A percentile compares a stretch with the other conserved stretches of the same genome.
Evolutionary conservation across 2,888 invertebrate genomes (phyloP).

Genomic region (Mechanitis mazaeus): DNA sequence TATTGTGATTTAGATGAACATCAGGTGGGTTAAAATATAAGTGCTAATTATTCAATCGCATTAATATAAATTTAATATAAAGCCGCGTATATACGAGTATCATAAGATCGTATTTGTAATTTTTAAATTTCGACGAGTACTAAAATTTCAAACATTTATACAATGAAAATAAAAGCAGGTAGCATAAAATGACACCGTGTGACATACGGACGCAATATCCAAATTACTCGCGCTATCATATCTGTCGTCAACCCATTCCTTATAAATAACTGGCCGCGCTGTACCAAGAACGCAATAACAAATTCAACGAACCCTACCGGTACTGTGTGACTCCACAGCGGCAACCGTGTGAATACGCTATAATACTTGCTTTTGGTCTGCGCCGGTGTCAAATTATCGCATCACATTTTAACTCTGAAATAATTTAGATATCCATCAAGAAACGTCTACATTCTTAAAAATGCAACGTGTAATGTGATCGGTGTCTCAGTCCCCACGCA

Average conservation of each 20-base stretch:
- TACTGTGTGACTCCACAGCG: constrained; percentile 67
- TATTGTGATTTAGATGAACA: constrained; percentile 65
- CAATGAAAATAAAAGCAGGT: constrained; percentile 23
- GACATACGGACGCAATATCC: constrained; percentile 46
- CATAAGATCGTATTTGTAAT: background rate
- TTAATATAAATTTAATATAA: background rate
- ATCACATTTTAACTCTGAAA: constrained; percentile 57
- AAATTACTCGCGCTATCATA: constrained; percentile 60
- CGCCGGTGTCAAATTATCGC: constrained; percentile 64
- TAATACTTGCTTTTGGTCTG: constrained; percentile 59
- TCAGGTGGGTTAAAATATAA: constrained; percentile 54
- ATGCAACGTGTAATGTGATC: constrained; percentile 43
- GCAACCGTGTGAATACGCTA: constrained; percentile 73
- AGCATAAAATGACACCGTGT: constrained; percentile 27
- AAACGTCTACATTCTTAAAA: constrained; percentile 44
- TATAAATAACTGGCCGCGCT: constrained; percentile 58
- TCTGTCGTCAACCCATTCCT: constrained; percentile 50
- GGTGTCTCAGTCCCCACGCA: constrained; percentile 34
- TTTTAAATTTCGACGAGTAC: background rate
- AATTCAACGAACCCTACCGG: constrained; percentile 76
- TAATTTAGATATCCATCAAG: constrained; percentile 51
- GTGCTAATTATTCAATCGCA: constrained; percentile 61
- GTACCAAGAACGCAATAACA: constrained; percentile 74
- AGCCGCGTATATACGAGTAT: background rate
- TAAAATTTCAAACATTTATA: constrained; percentile 15